Percentiles rank a stretch among this genome's conserved stretches.
Evolutionary conservation across 2,113 vertebrate genomes (phyloP).

Genomic region (Cinclus cinclus): DNA sequence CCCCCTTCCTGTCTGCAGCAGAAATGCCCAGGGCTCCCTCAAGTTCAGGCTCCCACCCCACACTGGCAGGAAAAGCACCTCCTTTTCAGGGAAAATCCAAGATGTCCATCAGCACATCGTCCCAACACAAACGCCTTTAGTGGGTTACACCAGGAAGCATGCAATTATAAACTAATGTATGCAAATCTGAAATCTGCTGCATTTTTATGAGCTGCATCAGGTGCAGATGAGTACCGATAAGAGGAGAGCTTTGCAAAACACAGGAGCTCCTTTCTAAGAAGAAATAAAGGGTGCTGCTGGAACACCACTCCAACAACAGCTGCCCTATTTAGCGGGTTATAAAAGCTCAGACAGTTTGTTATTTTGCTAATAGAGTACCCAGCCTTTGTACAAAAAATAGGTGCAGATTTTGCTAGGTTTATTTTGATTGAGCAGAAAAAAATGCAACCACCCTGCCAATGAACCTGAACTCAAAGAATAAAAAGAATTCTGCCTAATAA

Average conservation of each 20-base stretch:
- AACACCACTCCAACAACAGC: constrained; percentile 49
- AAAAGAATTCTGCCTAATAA: not conserved
- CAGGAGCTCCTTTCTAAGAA: not conserved
- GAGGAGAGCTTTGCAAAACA: constrained; percentile 10
- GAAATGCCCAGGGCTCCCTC: not conserved
- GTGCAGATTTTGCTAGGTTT: not conserved
- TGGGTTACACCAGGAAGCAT: not conserved
- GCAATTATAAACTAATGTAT: not conserved
- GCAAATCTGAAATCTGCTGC: constrained; percentile 8
- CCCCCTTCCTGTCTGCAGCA: not conserved
- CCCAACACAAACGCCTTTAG: rapidly evolving
- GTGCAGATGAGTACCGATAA: constrained; percentile 14
- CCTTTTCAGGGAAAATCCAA: not conserved
- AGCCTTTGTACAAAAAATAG: not conserved
- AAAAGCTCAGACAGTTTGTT: not conserved
- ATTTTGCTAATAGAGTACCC: not conserved
- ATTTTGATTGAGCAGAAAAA: not conserved
- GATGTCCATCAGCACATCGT: not conserved
- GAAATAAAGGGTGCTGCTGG: constrained; percentile 16
- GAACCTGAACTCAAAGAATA: not conserved
- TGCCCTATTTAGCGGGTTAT: not conserved
- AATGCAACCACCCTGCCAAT: not conserved
- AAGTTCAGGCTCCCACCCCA: not conserved
- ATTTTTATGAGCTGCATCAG: constrained; percentile 28
- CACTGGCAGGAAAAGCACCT: not conserved